Base-by-base conservation (phyloP, 1,140 invertebrate genomes). In the Limonius californicus region DNA sequence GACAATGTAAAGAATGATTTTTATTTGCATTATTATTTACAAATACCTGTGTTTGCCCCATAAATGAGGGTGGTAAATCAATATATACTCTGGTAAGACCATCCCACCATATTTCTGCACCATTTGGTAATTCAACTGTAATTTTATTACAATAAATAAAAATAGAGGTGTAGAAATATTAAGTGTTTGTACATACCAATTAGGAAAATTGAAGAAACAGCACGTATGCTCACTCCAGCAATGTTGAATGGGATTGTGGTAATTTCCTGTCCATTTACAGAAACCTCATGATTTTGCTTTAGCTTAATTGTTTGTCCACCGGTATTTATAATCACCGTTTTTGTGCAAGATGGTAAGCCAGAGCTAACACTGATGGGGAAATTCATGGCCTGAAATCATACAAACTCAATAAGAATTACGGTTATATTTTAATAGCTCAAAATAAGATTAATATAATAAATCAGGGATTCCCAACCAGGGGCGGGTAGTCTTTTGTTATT, bases 81-180 rank as follows among this genome's bases (percentile, higher is more conserved):
- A 96, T 84, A 67, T 94, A 92, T 1, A 88, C 87, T 42, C 90
- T 79, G 0, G 89, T 89, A 21, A 85, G 79, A 1, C 90, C 89
- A 71, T 94, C 90, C 91, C 92, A 96, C 85, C 89, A 89, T 15
- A 96, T 71, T 61, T 87, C 84, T 3, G 94, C 77, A 42, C 87
- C 89, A 71, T 91, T 91, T 0, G 84, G 82, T 21, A 95, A 75
- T 71, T 86, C 82, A 19, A 90, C 87, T 88, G 78, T 54, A 2
- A 19, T 43, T 4, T 43, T 43, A 14, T 2, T 43, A 14, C 4
- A 43, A 43, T 43, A 43, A 4, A 43, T 43, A 3, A 43, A n/a
- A 43, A 35, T 8, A 35, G 32, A n/a, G n/a, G n/a, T 35, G 32
- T 8, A 35, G 7, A 35, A n/a, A n/a, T n/a, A n/a, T n/a, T n/a